Conservation (phyloP, 1,140 invertebrate genomes). For the Harpegnathos saltator region DNA sequence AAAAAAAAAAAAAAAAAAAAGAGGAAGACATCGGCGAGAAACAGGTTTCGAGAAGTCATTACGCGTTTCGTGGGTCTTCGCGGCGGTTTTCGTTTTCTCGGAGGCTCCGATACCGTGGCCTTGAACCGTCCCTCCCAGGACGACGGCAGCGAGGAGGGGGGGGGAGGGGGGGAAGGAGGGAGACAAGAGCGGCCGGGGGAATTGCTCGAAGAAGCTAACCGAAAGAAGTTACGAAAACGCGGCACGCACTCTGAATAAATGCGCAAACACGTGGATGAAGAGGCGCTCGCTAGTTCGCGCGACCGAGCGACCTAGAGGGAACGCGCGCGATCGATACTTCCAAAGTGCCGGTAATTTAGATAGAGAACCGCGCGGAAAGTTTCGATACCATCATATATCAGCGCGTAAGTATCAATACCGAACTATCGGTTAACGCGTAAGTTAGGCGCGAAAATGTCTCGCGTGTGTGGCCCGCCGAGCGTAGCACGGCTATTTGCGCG, state of each 20-base stretch:
- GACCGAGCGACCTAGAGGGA: no score
- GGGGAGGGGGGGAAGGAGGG: no score
- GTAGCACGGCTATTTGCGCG: background rate
- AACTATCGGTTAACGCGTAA: background rate
- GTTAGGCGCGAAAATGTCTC: slow-evolving; percentile 12
- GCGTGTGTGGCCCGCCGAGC: background rate
- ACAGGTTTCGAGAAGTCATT: slow-evolving; percentile 49
- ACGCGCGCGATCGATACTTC: slow-evolving; percentile 36
- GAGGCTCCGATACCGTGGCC: slow-evolving; percentile 34
- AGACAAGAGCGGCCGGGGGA: no score
- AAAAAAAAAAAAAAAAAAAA: background rate
- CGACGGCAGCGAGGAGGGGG: no score
- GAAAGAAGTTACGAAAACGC: slow-evolving; percentile 61
- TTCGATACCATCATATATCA: slow-evolving; percentile 20
- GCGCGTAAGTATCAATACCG: slow-evolving; percentile 27
- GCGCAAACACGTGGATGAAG: background rate
- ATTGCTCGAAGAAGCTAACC: slow-evolving; percentile 5
- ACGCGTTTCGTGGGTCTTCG: slow-evolving; percentile 19
- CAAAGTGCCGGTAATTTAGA: slow-evolving; percentile 30
- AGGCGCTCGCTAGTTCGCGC: no score
- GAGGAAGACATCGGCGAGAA: slow-evolving; percentile 10
- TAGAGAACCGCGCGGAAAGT: slow-evolving; percentile 3
- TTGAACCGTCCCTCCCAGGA: slow-evolving; percentile 48
- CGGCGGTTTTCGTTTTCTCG: background rate
- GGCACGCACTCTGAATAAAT: slow-evolving; percentile 23